Conservation (phyloP, 2,797 vertebrate genomes). For the Dicrostonyx torquatus region DNA sequence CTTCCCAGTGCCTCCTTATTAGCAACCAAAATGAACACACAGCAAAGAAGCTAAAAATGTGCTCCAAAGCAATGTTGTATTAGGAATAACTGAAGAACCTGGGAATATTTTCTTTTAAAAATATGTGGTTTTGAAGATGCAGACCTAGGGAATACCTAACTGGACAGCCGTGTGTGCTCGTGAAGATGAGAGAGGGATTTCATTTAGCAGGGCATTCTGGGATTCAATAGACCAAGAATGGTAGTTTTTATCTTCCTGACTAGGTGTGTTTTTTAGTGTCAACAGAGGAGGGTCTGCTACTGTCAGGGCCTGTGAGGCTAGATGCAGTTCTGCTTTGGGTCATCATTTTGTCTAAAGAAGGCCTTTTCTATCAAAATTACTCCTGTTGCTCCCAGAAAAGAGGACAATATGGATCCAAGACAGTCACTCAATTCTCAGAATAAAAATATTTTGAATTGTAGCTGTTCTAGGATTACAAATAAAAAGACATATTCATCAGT, state of each 20-base stretch:
- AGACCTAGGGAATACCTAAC: neutral
- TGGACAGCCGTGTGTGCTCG: slow-evolving; percentile 5
- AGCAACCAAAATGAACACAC: slow-evolving; percentile 43
- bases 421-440: slow-evolving; percentile 30
- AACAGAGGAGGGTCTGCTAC: neutral
- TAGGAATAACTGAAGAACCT: slow-evolving; percentile 41
- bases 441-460: neutral
- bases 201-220: neutral
- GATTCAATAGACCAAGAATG: neutral
- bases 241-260: neutral
- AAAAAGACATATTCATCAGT: neutral
- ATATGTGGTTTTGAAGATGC: neutral
- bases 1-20: slow-evolving; percentile 54
- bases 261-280: neutral
- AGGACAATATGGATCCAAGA: neutral
- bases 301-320: neutral
- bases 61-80: neutral
- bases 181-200: neutral
- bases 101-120: neutral
- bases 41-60: neutral
- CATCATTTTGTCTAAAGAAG: neutral
- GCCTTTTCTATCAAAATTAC: slow-evolving; percentile 17
- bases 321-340: neutral
- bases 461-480: slow-evolving; percentile 5
- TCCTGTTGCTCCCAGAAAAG: neutral